phyloP scores from a whole-genome alignment of 2,113 vertebrate species.

The Sapajus apella region DNA sequence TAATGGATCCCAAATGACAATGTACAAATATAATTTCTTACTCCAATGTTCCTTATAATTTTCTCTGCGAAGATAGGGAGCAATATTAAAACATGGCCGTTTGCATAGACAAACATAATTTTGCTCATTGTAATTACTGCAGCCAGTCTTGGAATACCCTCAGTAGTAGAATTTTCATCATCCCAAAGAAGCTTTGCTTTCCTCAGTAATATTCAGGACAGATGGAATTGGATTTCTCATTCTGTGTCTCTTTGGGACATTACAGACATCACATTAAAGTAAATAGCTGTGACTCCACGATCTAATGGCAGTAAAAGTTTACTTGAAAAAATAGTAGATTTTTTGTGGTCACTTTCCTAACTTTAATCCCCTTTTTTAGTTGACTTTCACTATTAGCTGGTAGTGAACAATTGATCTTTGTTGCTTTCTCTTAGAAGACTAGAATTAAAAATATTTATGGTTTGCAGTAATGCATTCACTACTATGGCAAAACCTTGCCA shows the following conservation, averaged over 20 bases:
- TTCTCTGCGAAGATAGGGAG: neutral
- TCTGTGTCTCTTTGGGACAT: neutral
- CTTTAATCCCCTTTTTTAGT: slow-evolving; percentile 42
- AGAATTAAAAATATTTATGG: slow-evolving; percentile 78
- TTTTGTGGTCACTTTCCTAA: slow-evolving; percentile 56
- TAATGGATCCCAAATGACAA: slow-evolving; percentile 4
- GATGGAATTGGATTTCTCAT: neutral
- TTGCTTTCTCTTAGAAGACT: slow-evolving; percentile 52
- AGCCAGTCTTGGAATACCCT: neutral
- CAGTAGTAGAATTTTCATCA: slow-evolving; percentile 17
- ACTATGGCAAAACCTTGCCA: slow-evolving; percentile 50
- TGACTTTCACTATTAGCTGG: slow-evolving; percentile 32
- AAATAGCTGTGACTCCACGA: neutral
- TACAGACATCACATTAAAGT: neutral
- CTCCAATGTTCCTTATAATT: slow-evolving; percentile 50
- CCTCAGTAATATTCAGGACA: neutral
- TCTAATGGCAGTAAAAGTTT: slow-evolving; percentile 36
- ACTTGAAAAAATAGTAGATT: slow-evolving; percentile 39
- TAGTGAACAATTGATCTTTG: slow-evolving; percentile 66
- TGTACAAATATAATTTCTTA: slow-evolving; percentile 31
- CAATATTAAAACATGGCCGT: neutral
- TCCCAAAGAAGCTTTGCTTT: neutral
- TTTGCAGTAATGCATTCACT: slow-evolving; percentile 71
- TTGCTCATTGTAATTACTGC: slow-evolving; percentile 37
- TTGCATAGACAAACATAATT: slow-evolving; percentile 32